These are phyloP conservation scores for Chrysolina americana DNA, from an alignment of 2,888 invertebrate genomes.

Conservation along the genomic window DNA sequence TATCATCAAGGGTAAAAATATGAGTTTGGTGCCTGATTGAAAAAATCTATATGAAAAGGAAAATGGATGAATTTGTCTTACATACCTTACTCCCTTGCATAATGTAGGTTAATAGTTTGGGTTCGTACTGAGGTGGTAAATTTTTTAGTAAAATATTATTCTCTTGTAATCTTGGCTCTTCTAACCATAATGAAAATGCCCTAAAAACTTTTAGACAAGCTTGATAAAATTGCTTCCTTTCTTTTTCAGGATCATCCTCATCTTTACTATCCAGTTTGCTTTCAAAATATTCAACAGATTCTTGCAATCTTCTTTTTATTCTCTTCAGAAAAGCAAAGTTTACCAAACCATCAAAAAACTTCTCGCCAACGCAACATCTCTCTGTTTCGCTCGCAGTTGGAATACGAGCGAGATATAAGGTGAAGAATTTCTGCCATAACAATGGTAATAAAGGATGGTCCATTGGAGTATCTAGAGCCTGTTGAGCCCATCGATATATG, in stretches of 20 bases:
- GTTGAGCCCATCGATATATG: slow-evolving; percentile 83
- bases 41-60: no score
- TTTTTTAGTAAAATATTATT: slow-evolving; percentile 77
- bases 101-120: slow-evolving; percentile 75
- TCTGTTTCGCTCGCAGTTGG: slow-evolving; percentile 71
- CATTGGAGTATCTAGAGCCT: slow-evolving; percentile 78
- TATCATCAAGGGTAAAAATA: no score
- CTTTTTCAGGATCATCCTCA: slow-evolving; percentile 58
- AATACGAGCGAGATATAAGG: slow-evolving; percentile 77
- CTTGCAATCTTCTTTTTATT: slow-evolving; percentile 78
- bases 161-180: slow-evolving; percentile 83
- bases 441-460: slow-evolving; percentile 81
- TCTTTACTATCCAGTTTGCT: slow-evolving; percentile 60
- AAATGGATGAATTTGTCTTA: neutral
- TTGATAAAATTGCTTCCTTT: slow-evolving; percentile 61
- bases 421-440: slow-evolving; percentile 85
- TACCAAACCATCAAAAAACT: slow-evolving; percentile 82
- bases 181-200: slow-evolving; percentile 82
- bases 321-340: slow-evolving; percentile 78
- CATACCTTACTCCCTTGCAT: slow-evolving; percentile 75
- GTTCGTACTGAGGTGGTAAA: slow-evolving; percentile 82
- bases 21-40: no score
- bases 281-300: slow-evolving; percentile 75
- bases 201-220: slow-evolving; percentile 63
- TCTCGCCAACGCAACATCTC: slow-evolving; percentile 79